Evolutionary conservation across 2,113 vertebrate genomes (phyloP), one percentile per base, ranked within the genome.

Genomic region (Beaufortia kweichowensis): DNA sequence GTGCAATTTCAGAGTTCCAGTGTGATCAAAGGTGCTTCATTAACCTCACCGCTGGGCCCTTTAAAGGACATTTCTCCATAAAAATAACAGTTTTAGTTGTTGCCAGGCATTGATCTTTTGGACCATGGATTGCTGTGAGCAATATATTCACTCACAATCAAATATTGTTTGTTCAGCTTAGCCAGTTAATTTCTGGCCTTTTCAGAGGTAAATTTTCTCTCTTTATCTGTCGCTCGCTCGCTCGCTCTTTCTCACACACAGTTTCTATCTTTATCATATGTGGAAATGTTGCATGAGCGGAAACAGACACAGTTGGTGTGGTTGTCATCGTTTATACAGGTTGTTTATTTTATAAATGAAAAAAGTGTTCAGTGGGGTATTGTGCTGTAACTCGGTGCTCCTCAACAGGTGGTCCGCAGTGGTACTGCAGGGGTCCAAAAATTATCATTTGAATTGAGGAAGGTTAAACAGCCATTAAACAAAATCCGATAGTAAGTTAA

Each of bases 21-120:
- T 63, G 66, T 71, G 76, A 71, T 78, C 66, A 69, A 71, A 71
- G 57, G 48, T 11, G 50, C 66, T 70, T 78, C 68, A 69, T 70
- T 78, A 72, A 17, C 68, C 70, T 72, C 75, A 53, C 28, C 28
- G 24, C 59, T 59, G 26, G 11, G 28, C 21, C 14, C 28, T 60
- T 50, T 59, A 64, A 56, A 48, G 17, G 59, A 64, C 33, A 71
- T 56, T 57, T 71, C 68, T 23, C 14, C 68, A 19, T 71, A 19
- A 28, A 39, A 71, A 35, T 57, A 57, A 57, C 23, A 61, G 35
- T 28, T 59, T 59, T 4, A 6, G 59, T 29, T 74, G 35, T 61
- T 61, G 70, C 33, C 70, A 61, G 57, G 12, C 41, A 61, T 43
- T 73, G 70, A 73, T 60, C 33, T 39, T 60, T 72, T 33, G n/a